Evolutionary conservation across 1,140 invertebrate species (phyloP), one percentile per base, ranked within the genome.

Genomic region (Calephelis nemesis): DNA sequence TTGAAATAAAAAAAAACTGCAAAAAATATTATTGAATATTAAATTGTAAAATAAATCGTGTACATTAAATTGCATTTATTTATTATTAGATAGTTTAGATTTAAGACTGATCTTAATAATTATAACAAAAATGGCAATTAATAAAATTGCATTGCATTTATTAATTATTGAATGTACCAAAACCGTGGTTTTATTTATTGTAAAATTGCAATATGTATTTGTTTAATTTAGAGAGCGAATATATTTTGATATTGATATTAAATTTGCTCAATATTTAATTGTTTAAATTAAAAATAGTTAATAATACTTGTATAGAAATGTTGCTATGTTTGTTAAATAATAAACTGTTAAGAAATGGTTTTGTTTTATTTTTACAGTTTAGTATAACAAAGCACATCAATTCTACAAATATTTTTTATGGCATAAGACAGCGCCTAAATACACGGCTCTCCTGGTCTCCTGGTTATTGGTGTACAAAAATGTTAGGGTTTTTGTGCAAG

Each of bases 31-130:
- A 66, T 47, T 42, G 39, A 19, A 42, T 13, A 64, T 48, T 4
- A 49, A 39, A n/a, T n/a, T 62, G 10, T 52, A 68, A 62, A 54
- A 70, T 67, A 67, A 54, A 73, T 67, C 69, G 64, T 77, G 69
- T 58, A 65, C 50, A 78, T 75, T 75, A 60, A 30, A 70, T 70
- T 69, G 72, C 73, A 78, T 76, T 78, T 76, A 78, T 72, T 76
- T 76, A 73, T 74, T 73, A 42, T 58, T 42, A 54, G 4, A 39
- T 67, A 67, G 15, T 60, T 67, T 67, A 48, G 49, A 65, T 47
- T 48, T 67, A 58, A 67, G 65, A 67, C 54, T 67, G 64, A 65
- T 30, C 52, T 66, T 54, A 66, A 42, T 15, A 52, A 50, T 40
- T 42, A 47, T 39, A 15, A 63, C 15, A 49, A 62, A 45, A 63